These are phyloP conservation scores for Synanthedon vespiformis DNA, from an alignment of 2,888 invertebrate genomes.

Conservation along the genomic window DNA sequence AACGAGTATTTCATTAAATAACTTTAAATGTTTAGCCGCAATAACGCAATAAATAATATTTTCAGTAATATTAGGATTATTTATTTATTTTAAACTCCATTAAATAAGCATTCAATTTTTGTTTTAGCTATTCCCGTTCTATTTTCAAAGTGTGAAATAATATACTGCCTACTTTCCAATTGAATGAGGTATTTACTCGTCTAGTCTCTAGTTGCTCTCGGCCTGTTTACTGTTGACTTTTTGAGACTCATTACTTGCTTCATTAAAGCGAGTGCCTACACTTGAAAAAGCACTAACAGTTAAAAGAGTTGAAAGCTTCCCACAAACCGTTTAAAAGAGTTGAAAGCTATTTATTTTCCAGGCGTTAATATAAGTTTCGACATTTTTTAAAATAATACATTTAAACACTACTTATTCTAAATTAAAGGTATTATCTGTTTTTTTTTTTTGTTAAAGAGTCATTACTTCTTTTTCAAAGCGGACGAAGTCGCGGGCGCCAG, in stretches of 20 bases:
- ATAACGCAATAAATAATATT: too few relatives aligned
- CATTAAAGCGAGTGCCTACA: slow-evolving; percentile 52
- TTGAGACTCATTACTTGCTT: slow-evolving; percentile 52
- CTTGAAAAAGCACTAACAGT: slow-evolving; percentile 26
- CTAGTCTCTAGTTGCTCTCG: slow-evolving; percentile 10
- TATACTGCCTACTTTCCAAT: not conserved
- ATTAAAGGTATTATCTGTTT: too few relatives aligned
- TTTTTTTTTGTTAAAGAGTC: too few relatives aligned
- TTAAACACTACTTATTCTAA: not conserved
- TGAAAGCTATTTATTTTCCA: not conserved
- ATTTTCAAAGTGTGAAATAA: not conserved
- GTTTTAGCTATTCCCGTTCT: not conserved
- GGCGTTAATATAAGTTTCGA: not conserved
- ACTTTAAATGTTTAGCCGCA: too few relatives aligned
- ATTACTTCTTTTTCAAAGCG: too few relatives aligned
- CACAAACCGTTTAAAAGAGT: not conserved
- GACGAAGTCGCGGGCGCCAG: too few relatives aligned
- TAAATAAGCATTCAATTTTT: too few relatives aligned
- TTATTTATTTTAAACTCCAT: too few relatives aligned
- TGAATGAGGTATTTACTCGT: not conserved
- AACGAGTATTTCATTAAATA: too few relatives aligned
- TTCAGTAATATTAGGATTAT: too few relatives aligned
- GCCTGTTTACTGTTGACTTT: slow-evolving; percentile 44
- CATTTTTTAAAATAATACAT: not conserved
- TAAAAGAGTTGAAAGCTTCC: not conserved